Percentiles rank a stretch among this genome's conserved stretches.
Conservation (phyloP, 2,888 invertebrate genomes). For the Lutraria lutraria region DNA sequence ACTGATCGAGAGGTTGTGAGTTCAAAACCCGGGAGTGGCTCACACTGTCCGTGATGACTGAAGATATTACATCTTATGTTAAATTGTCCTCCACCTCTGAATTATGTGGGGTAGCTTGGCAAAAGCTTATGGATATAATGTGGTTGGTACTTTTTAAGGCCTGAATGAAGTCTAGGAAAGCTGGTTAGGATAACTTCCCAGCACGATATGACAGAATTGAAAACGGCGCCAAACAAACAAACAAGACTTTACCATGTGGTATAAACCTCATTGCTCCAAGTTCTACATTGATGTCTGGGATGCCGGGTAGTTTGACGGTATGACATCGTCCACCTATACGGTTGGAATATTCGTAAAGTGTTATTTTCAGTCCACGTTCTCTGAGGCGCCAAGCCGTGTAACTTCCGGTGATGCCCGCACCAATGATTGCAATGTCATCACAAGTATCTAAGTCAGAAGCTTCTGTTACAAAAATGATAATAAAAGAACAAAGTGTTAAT, state of each 20-base stretch:
- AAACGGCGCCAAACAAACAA: too few species aligned
- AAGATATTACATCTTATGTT: too few species aligned
- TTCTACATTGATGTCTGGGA: constrained; percentile 57
- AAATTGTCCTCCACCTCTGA: too few species aligned
- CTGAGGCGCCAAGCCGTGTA: constrained; percentile 58
- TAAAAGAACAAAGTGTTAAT: not conserved
- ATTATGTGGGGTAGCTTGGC: too few species aligned
- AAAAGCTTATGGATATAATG: too few species aligned
- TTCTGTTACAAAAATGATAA: not conserved
- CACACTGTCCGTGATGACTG: too few species aligned
- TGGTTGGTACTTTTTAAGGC: too few species aligned
- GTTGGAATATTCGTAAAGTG: constrained; percentile 59
- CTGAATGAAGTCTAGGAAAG: too few species aligned
- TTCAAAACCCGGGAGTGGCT: too few species aligned
- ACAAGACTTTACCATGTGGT: constrained; percentile 27
- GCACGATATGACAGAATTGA: too few species aligned
- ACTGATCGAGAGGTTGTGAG: too few species aligned
- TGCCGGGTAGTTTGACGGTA: constrained; percentile 48
- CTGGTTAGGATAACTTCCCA: too few species aligned
- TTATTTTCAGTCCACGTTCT: constrained; percentile 32
- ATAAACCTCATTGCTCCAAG: constrained; percentile 55
- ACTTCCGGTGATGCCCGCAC: constrained; percentile 54
- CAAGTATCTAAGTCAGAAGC: constrained; percentile 1
- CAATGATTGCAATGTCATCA: constrained; percentile 59
- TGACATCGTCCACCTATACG: constrained; percentile 58